Percentiles rank a stretch among this genome's conserved stretches.
Conservation (phyloP, 2,888 invertebrate genomes). For the Oegoconia quadripuncta region DNA sequence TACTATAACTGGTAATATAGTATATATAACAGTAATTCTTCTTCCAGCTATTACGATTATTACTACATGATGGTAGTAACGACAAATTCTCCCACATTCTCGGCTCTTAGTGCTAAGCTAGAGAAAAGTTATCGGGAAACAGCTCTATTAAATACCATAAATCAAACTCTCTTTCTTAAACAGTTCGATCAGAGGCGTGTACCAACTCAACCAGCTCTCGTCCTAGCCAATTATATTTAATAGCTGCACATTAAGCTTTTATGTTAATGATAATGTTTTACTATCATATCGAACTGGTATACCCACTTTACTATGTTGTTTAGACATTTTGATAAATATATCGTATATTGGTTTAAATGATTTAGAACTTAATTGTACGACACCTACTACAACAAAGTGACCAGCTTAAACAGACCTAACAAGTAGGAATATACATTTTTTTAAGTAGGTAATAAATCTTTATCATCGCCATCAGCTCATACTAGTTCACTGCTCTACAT, state of each 20-base stretch:
- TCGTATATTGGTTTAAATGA: constrained; percentile 30
- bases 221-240: constrained; percentile 20
- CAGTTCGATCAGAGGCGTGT: not conserved
- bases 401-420: constrained; percentile 12
- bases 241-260: constrained; percentile 47
- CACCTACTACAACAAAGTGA: constrained; percentile 17
- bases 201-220: not conserved
- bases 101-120: no score
- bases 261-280: constrained; percentile 41
- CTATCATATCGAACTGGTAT: constrained; percentile 23
- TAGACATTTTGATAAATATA: constrained; percentile 22
- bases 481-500: no score
- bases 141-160: no score
- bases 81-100: no score
- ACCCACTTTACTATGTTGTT: constrained; percentile 22
- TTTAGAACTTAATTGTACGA: constrained; percentile 30
- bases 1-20: no score
- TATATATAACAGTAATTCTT: no score
- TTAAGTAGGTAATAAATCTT: no score
- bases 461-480: no score
- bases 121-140: no score
- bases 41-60: no score
- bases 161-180: not conserved
- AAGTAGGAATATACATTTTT: not conserved
- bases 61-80: no score